Evolutionary conservation across 2,797 vertebrate genomes (phyloP).

Genomic region (Spea hammondii): DNA sequence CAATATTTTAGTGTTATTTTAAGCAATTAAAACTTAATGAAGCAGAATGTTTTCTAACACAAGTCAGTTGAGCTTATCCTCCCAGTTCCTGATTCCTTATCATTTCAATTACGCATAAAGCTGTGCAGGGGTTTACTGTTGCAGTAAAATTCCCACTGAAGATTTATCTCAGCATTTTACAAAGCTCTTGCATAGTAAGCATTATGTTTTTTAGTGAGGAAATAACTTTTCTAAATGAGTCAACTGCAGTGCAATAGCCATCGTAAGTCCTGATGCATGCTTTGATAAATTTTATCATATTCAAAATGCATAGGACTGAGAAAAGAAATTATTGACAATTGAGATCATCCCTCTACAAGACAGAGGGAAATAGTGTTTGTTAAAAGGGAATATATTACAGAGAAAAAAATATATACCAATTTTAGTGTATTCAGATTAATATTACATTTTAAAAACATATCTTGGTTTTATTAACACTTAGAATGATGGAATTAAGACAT

Average conservation of each 20-base stretch:
- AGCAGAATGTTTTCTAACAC: conserved; percentile 45
- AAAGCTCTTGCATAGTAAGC: conserved; percentile 22
- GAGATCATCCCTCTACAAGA: conserved; percentile 6
- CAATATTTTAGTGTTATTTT: conserved; percentile 33
- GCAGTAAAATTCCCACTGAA: conserved; percentile 45
- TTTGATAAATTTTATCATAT: conserved; percentile 37
- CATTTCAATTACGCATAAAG: conserved; percentile 49
- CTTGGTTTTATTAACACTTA: no score
- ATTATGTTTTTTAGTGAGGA: conserved; percentile 37
- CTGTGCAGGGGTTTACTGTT: conserved; percentile 40
- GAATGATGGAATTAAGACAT: no score
- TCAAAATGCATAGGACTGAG: conserved; percentile 24
- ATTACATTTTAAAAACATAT: no score
- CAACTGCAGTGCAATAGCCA: conserved; percentile 31
- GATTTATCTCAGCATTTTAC: conserved; percentile 46
- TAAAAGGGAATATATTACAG: background rate
- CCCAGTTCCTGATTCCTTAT: conserved; percentile 43
- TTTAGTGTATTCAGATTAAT: no score
- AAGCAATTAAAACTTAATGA: conserved; percentile 53
- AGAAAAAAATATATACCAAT: background rate
- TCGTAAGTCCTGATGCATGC: conserved; percentile 30
- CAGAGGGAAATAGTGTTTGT: background rate
- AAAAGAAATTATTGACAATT: conserved; percentile 30
- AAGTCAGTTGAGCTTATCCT: conserved; percentile 51
- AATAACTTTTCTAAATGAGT: conserved; percentile 44